Evolutionary conservation across 1,140 invertebrate species (phyloP).

Genomic region (Zaprionus davidi): DNA sequence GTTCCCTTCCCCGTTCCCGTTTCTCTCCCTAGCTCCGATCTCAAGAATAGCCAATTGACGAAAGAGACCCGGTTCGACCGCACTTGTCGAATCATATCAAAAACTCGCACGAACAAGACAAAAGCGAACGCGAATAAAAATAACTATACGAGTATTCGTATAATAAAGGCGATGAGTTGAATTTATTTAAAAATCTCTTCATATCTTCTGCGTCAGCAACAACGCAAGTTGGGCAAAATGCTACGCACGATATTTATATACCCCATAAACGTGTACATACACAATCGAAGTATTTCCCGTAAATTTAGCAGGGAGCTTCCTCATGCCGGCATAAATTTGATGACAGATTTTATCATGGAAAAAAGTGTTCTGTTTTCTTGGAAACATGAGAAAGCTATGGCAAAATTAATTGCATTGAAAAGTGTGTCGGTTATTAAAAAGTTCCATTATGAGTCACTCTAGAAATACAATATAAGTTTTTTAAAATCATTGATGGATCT

Average conservation of each 20-base stretch:
- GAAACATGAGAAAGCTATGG: conserved; percentile 9
- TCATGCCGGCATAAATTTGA: conserved; percentile 1
- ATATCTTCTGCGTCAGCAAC: conserved; percentile 73
- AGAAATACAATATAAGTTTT: neutral
- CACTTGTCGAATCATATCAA: conserved; percentile 51
- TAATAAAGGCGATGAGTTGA: conserved; percentile 60
- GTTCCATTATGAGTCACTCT: neutral
- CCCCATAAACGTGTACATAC: conserved; percentile 30
- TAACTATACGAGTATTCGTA: conserved; percentile 53
- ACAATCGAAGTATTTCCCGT: conserved; percentile 5
- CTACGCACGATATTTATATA: conserved; percentile 53
- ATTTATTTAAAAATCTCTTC: conserved; percentile 76
- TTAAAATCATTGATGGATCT: neutral
- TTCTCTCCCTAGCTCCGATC: conserved; percentile 13
- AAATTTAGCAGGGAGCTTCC: neutral
- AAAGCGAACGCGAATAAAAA: conserved; percentile 58
- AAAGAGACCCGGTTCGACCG: conserved; percentile 47
- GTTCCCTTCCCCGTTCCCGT: neutral
- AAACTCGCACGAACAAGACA: conserved; percentile 32
- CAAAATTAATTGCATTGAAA: conserved; percentile 9
- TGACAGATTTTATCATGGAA: conserved; percentile 25
- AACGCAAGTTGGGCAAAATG: conserved; percentile 52
- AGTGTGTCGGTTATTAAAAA: neutral
- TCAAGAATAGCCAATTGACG: conserved; percentile 65
- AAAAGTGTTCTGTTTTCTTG: neutral